Conservation (phyloP, 2,888 invertebrate species). For the Corbicula japonica region DNA sequence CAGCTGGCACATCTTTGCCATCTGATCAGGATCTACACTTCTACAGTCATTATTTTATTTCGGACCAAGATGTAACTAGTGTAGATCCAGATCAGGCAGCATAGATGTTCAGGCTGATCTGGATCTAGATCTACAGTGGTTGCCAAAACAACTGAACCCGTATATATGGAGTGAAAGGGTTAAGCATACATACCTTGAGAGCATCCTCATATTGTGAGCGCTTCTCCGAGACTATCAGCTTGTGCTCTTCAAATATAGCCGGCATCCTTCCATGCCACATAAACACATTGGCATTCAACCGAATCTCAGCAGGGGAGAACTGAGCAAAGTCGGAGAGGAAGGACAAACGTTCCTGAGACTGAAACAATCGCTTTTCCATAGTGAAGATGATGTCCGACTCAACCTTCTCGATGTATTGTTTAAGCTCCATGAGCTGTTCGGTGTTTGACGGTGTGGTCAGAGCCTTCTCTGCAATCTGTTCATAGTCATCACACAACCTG, state of each 20-base stretch:
- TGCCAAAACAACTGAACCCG: too few species aligned
- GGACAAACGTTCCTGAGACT: conserved; percentile 88
- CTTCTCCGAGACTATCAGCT: conserved; percentile 93
- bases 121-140: too few species aligned
- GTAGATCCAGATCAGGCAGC: too few species aligned
- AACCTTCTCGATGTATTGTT: conserved; percentile 92
- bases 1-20: too few species aligned
- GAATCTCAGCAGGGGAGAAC: conserved; percentile 94
- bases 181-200: conserved; percentile 89
- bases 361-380: conserved; percentile 92
- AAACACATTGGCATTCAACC: conserved; percentile 95
- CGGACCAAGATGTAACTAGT: too few species aligned
- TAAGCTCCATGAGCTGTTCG: conserved; percentile 93
- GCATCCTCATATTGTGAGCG: conserved; percentile 94
- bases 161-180: too few species aligned
- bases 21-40: too few species aligned
- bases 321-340: conserved; percentile 94
- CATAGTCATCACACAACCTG: conserved; percentile 94
- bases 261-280: conserved; percentile 95
- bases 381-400: conserved; percentile 91
- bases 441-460: conserved; percentile 94
- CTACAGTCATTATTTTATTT: too few species aligned
- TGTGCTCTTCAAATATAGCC: conserved; percentile 93
- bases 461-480: conserved; percentile 92
- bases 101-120: too few species aligned